Conservation (phyloP, 2,113 vertebrate species). For the Thalassoma bifasciatum region DNA sequence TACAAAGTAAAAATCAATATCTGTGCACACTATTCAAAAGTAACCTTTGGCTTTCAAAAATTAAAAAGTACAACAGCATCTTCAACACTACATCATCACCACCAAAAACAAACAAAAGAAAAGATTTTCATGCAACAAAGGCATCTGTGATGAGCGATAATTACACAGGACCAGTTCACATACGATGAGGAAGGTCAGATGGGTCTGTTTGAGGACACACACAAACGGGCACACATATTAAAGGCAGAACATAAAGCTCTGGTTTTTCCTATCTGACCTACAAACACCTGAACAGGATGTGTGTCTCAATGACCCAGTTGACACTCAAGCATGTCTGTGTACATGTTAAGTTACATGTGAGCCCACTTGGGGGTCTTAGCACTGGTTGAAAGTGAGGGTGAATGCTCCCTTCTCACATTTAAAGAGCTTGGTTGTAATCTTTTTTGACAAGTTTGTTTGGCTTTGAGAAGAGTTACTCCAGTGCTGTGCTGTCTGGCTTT, state of each 20-base stretch:
- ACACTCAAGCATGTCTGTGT: constrained; percentile 17
- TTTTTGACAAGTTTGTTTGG: constrained; percentile 23
- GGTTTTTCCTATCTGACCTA: constrained; percentile 40
- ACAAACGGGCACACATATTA: constrained; percentile 18
- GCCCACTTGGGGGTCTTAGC: constrained; percentile 20
- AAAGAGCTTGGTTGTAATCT: constrained; percentile 33
- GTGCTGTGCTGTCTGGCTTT: constrained; percentile 38
- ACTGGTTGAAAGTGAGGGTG: constrained; percentile 14
- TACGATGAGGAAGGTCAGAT: constrained; percentile 54
- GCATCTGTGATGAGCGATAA: constrained; percentile 75
- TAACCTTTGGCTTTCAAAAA: constrained; percentile 82
- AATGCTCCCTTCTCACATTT: constrained; percentile 47
- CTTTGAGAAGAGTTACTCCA: constrained; percentile 40
- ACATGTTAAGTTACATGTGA: constrained; percentile 29
- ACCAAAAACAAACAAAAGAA: constrained; percentile 67
- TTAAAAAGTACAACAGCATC: constrained; percentile 64
- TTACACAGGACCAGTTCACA: constrained; percentile 57
- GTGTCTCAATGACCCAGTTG: constrained; percentile 38
- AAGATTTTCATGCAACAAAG: constrained; percentile 84
- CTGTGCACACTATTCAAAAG: constrained; percentile 76
- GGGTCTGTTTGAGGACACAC: constrained; percentile 35
- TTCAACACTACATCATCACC: constrained; percentile 59
- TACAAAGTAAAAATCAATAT: constrained; percentile 74
- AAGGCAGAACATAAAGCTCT: constrained; percentile 38
- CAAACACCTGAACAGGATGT: constrained; percentile 35